Percentiles rank a stretch among this genome's conserved stretches.
These are phyloP conservation scores for Ptyas mucosa DNA, from an alignment of 2,113 vertebrate species.

Conservation along the genomic window DNA sequence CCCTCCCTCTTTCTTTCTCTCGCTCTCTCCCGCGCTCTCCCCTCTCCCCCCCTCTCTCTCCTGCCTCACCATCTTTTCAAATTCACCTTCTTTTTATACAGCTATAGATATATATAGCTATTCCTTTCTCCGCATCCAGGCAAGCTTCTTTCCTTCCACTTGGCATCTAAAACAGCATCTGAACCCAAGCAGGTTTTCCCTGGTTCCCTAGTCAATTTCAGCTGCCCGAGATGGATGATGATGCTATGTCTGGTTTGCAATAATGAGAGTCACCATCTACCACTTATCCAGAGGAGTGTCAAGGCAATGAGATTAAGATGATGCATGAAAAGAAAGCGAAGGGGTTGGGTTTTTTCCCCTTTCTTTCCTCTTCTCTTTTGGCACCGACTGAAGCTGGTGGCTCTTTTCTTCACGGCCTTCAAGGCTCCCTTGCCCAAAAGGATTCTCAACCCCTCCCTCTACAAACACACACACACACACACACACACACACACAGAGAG, in stretches of 20 bases:
- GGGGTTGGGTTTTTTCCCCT: not conserved
- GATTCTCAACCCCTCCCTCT: too few species aligned
- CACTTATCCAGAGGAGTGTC: conserved; percentile 19
- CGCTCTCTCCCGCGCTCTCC: accelerated
- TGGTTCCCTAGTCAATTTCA: not conserved
- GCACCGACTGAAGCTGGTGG: not conserved
- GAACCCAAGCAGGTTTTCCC: not conserved
- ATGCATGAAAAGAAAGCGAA: conserved; percentile 4
- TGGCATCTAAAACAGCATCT: not conserved
- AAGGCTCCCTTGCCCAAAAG: not conserved
- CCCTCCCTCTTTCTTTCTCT: too few species aligned
- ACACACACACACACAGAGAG: too few species aligned
- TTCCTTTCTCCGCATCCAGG: not conserved
- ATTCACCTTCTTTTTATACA: too few species aligned
- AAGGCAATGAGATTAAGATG: conserved; percentile 21
- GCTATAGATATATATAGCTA: too few species aligned
- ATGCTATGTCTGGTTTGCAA: conserved; percentile 7
- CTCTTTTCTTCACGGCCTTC: not conserved
- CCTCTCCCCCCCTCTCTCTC: too few species aligned
- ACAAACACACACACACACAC: too few species aligned
- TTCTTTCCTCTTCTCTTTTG: not conserved
- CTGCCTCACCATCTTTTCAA: too few species aligned
- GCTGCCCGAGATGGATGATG: not conserved
- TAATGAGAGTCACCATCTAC: conserved; percentile 17
- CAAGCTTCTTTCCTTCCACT: not conserved